Evolutionary conservation across 2,113 vertebrate species (phyloP).

Genomic region (Nerophis lumbriciformis): DNA sequence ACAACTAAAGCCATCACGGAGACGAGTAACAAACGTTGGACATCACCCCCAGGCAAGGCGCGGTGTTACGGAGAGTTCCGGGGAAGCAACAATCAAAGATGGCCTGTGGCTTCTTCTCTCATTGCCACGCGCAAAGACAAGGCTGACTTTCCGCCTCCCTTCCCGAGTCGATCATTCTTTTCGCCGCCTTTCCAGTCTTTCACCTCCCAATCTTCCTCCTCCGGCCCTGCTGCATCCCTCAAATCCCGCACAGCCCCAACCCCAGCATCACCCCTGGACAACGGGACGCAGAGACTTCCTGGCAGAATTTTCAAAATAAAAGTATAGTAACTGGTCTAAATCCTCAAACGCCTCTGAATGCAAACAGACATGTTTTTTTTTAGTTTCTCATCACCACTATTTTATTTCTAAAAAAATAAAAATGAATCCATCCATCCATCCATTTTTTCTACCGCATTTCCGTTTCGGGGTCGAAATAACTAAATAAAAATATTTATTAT

Average conservation of each 20-base stretch:
- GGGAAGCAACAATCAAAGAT: slow-evolving; percentile 15
- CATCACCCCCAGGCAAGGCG: slow-evolving; percentile 2
- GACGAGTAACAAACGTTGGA: neutral
- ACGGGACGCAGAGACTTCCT: slow-evolving; percentile 1
- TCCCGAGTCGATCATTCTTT: slow-evolving; percentile 39
- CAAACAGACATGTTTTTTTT: neutral
- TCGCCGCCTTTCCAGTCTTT: slow-evolving; percentile 48
- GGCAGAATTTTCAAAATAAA: slow-evolving; percentile 31
- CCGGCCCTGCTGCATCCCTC: slow-evolving; percentile 64
- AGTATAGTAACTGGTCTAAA: neutral
- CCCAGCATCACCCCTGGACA: neutral
- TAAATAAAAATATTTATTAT: no score
- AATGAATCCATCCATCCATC: no score
- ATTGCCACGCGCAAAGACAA: slow-evolving; percentile 20
- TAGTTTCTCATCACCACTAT: no score
- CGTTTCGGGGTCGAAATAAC: no score
- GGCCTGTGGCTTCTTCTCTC: slow-evolving; percentile 25
- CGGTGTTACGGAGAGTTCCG: slow-evolving; percentile 16
- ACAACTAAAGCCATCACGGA: slow-evolving; percentile 43
- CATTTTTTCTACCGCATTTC: no score
- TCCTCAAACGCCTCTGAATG: neutral
- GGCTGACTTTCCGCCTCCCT: slow-evolving; percentile 42
- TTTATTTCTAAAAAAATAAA: no score
- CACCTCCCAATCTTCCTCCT: slow-evolving; percentile 58
- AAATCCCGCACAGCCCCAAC: slow-evolving; percentile 22